A percentile compares a stretch with the other conserved stretches of the same genome.
These are phyloP conservation scores for Entomobrya multifasciata DNA, from an alignment of 2,888 invertebrate species.

Conservation along the genomic window DNA sequence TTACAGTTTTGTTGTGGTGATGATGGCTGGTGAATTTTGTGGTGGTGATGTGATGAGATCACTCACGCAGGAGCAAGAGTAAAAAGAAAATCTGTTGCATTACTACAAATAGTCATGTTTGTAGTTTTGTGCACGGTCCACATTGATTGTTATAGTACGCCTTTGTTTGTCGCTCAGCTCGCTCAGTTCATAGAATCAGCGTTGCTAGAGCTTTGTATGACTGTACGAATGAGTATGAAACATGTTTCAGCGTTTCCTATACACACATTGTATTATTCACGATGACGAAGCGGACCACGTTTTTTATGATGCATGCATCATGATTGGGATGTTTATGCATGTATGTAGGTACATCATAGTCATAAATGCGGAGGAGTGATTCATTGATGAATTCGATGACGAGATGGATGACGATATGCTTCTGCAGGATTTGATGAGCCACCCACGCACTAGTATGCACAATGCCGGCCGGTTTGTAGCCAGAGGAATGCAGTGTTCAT, in stretches of 20 bases:
- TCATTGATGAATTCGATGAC: slow-evolving; percentile 72
- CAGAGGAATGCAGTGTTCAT: neutral
- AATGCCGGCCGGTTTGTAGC: slow-evolving; percentile 64
- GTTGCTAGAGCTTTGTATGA: neutral
- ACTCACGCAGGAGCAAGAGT: slow-evolving; percentile 22
- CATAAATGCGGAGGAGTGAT: slow-evolving; percentile 69
- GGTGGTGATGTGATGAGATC: slow-evolving; percentile 58
- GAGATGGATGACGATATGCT: slow-evolving; percentile 70
- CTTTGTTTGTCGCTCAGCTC: slow-evolving; percentile 3
- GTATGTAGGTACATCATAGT: slow-evolving; percentile 46
- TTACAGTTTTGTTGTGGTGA: slow-evolving; percentile 1
- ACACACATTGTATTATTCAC: slow-evolving; percentile 9
- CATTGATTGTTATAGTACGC: slow-evolving; percentile 31
- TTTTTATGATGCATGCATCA: slow-evolving; percentile 22
- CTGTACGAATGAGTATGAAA: too few species aligned
- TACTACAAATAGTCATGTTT: slow-evolving; percentile 70
- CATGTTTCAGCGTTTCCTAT: too few species aligned
- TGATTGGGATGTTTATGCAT: neutral
- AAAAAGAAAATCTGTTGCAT: slow-evolving; percentile 45
- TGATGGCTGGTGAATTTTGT: slow-evolving; percentile 3
- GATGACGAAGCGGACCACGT: slow-evolving; percentile 6
- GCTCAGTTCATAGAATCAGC: neutral
- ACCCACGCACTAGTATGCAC: slow-evolving; percentile 55
- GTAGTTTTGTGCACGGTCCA: neutral
- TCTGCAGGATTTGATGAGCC: slow-evolving; percentile 60